Conservation (phyloP, 2,113 vertebrate species). For the Grammomys dolichurus region DNA sequence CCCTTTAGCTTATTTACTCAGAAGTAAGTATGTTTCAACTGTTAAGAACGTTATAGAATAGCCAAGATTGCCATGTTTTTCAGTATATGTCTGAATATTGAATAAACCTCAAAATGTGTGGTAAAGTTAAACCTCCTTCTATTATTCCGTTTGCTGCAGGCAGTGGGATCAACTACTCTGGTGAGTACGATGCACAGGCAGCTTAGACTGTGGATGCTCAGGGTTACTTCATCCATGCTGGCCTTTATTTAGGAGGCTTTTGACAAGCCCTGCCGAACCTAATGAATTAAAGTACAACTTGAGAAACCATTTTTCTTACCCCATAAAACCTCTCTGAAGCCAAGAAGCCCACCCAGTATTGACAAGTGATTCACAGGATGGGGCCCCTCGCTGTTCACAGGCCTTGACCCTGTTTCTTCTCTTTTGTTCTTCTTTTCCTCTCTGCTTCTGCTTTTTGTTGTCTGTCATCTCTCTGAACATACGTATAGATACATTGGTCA, state of each 20-base stretch:
- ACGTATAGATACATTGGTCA: neutral
- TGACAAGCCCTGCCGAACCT: slow-evolving; percentile 30
- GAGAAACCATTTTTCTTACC: neutral
- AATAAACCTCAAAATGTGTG: slow-evolving; percentile 63
- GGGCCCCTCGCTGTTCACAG: neutral
- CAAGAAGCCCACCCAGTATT: slow-evolving; percentile 18
- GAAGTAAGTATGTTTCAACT: slow-evolving; percentile 29
- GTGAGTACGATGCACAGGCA: slow-evolving; percentile 54
- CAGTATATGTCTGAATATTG: slow-evolving; percentile 65
- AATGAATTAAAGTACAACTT: slow-evolving; percentile 51
- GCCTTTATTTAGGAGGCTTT: slow-evolving; percentile 65
- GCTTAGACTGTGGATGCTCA: slow-evolving; percentile 46
- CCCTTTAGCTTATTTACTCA: slow-evolving; percentile 52
- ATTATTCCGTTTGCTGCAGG: slow-evolving; percentile 69
- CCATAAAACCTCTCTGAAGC: slow-evolving; percentile 37
- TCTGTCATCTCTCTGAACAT: neutral
- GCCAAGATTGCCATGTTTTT: slow-evolving; percentile 37
- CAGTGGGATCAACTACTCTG: slow-evolving; percentile 73
- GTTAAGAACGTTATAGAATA: slow-evolving; percentile 54
- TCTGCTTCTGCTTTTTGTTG: neutral
- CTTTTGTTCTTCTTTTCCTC: neutral
- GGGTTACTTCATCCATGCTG: slow-evolving; percentile 54
- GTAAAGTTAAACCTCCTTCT: slow-evolving; percentile 78
- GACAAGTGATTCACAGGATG: neutral
- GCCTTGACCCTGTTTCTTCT: neutral